Evolutionary conservation across 2,113 vertebrate species (phyloP), one percentile per base, ranked within the genome.

Genomic region (Sturnus vulgaris): DNA sequence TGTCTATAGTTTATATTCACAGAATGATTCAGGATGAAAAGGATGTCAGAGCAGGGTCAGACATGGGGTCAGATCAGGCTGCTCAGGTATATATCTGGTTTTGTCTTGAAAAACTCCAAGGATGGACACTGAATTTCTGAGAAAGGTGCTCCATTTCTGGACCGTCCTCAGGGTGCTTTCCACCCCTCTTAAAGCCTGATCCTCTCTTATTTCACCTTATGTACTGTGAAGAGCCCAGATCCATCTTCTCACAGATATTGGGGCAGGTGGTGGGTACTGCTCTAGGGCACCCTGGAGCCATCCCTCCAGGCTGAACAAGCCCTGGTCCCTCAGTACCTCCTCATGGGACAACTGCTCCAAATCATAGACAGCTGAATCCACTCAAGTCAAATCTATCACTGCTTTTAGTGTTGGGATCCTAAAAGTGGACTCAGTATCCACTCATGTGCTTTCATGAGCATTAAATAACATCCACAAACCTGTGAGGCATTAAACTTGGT

Each of bases 261-360:
- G 16, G 5, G 44, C 0, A 1, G 20, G 6, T 39, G 30, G 15
- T 47, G 15, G 4, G 4, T 12, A 22, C 16, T 65, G 31, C 22
- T 37, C 6, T 42, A 30, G 33, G 9, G 37, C 35, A 52, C 12
- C 5, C 46, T 55, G 72, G 70, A 81, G 59, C 13, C 18, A 35
- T 6, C 22, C 7, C 40, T 89, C 17, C 17, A 12, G 49, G 23
- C 28, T 72, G 23, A 89, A 60, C 13, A 44, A 64, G 12, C 24
- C 13, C 15, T 39, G n/a, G 5, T 21, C 4, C 46, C 39, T 46
- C 60, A 60, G 16, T 20, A 59, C 46, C 44, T 91, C 31, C 35
- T 64, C 23, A 17, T 15, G 20, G 16, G 15, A 46, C 13, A 60
- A 15, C 3, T 23, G 57, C 14, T 63, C 17, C 57, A 66, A 50